Base-by-base conservation (phyloP, 1,140 invertebrate species). In the Diabrotica virgifera region DNA sequence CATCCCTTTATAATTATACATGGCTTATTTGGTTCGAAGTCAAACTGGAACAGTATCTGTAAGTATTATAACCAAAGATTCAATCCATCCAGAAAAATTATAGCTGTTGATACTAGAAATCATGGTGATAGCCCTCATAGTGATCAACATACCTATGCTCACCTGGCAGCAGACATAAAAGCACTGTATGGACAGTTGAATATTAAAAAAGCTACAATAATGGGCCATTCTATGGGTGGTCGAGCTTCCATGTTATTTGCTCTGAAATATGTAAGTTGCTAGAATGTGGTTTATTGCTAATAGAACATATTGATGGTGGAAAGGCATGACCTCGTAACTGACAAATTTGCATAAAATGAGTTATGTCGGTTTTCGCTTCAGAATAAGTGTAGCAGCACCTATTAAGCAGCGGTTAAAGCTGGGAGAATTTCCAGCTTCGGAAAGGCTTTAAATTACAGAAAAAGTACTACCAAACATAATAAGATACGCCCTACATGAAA, bases 181-280 rank as follows among this genome's bases (percentile, higher is more conserved):
- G 63, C 82, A 37, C 80, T 95, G 14, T 79, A 93, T 69, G 77
- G 84, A 6, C 51, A 85, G 57, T 77, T 92, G 53, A 74, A 81
- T 0, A 81, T 92, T 6, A 65, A 82, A 0, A 87, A 86, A 78
- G 84, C 86, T 12, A 80, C 86, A 64, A 71, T 96, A 5, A 78
- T 97, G 65, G 95, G 95, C 0, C 94, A 97, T 74, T 94, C 93
- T 64, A 95, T 97, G 91, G 95, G 95, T 12, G 95, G 94, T 11
- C 86, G 92, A 61, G 82, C 89, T 3, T 87, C 89, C 53, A 96
- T 97, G 93, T 83, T 83, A 36, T 82, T 90, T 36, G 89, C 93
- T 46, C 77, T 96, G 11, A 83, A 80, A 72, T 70, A 70, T 58
- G 68, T 70, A 10, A 62, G 68, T 66, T 5, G 7, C 6, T 14